Evolutionary conservation across 2,113 vertebrate species (phyloP).

Genomic region (Cromileptes altivelis): DNA sequence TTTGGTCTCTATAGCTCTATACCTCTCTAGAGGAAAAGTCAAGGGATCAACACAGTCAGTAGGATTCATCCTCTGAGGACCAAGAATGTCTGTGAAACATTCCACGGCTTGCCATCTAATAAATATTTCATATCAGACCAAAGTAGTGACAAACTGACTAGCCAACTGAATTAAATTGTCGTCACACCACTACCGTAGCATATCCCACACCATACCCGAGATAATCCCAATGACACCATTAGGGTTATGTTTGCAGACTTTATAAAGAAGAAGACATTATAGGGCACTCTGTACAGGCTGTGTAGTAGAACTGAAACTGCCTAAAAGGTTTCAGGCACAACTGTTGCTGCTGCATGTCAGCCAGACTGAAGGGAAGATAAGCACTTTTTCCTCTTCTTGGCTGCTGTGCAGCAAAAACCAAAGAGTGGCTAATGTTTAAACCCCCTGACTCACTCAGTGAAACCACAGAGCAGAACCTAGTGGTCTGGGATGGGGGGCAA

Average conservation of each 20-base stretch:
- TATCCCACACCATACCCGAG: not conserved
- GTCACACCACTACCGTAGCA: not conserved
- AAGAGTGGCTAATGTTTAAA: slow-evolving; percentile 61
- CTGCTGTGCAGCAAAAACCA: slow-evolving; percentile 24
- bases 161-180: not conserved
- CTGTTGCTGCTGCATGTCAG: slow-evolving; percentile 19
- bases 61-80: not conserved
- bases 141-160: not conserved
- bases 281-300: not conserved
- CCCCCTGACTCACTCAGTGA: slow-evolving; percentile 37
- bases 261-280: not conserved
- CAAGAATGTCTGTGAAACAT: not conserved
- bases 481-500: slow-evolving; percentile 10
- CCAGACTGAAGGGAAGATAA: slow-evolving; percentile 13
- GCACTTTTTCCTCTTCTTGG: slow-evolving; percentile 6
- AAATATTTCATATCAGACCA: not conserved
- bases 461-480: slow-evolving; percentile 31
- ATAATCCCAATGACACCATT: not conserved
- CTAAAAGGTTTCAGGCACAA: not conserved
- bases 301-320: not conserved
- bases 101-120: not conserved
- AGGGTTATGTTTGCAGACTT: not conserved
- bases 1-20: too few relatives aligned
- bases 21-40: not conserved
- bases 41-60: not conserved